These are phyloP conservation scores for Drosophila virilis DNA, from an alignment of 1,140 invertebrate genomes.

Conservation along the genomic window DNA sequence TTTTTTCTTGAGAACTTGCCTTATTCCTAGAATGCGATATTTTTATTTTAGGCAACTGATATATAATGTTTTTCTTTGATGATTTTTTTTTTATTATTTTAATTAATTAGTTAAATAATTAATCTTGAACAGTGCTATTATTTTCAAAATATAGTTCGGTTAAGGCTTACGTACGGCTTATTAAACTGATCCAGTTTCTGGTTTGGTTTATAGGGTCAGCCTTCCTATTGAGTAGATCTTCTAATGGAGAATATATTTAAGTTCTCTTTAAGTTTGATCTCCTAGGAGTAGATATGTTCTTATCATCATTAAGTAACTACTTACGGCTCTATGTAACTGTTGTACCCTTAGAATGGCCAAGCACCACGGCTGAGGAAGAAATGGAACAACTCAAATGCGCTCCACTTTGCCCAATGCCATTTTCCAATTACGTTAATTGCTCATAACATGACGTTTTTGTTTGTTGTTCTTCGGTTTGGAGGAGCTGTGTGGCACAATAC, in stretches of 20 bases:
- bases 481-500: constrained; percentile 54
- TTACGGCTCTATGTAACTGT: not conserved
- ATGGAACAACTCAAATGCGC: constrained; percentile 46
- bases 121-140: too few species aligned
- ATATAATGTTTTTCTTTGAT: too few species aligned
- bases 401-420: constrained; percentile 60
- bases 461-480: constrained; percentile 64
- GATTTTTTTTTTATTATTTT: too few species aligned
- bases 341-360: constrained; percentile 28
- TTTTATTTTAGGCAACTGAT: not conserved
- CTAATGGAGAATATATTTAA: too few species aligned
- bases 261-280: too few species aligned
- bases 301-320: not conserved
- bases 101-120: too few species aligned
- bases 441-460: constrained; percentile 76
- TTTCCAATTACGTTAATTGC: constrained; percentile 80
- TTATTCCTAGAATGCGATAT: not conserved
- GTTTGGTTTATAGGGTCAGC: too few species aligned
- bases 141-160: too few species aligned
- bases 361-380: constrained; percentile 25
- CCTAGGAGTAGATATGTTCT: not conserved
- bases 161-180: too few species aligned
- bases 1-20: not conserved
- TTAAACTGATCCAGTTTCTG: too few species aligned
- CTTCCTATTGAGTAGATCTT: too few species aligned